Conservation (phyloP, 2,113 vertebrate genomes). For the Notarius quadriscutis region DNA sequence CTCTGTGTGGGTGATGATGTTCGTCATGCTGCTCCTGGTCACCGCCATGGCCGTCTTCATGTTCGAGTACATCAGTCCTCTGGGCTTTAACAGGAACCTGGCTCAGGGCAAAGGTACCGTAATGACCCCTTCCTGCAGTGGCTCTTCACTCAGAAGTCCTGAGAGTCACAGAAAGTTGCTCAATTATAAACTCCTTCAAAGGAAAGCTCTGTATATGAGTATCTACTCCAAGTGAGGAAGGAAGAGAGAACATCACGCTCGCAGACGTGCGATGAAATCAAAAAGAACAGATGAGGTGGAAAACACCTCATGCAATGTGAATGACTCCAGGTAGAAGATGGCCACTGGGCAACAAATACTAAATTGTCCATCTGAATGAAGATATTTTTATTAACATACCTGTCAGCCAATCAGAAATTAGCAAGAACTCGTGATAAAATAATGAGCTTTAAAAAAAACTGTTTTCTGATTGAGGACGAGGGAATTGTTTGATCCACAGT, state of each 20-base stretch:
- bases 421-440: neutral
- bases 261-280: neutral
- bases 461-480: neutral
- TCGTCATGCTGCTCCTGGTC: conserved; percentile 96
- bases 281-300: neutral
- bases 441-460: neutral
- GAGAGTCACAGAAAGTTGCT: conserved; percentile 6
- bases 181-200: conserved; percentile 1
- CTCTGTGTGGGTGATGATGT: conserved; percentile 99
- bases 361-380: neutral
- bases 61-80: conserved; percentile 97
- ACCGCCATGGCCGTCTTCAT: conserved; percentile 97
- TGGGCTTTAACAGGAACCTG: conserved; percentile 95
- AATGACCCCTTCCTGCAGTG: neutral
- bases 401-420: neutral
- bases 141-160: neutral
- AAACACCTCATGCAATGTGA: neutral
- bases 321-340: neutral
- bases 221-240: neutral
- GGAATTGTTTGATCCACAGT: neutral
- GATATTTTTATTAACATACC: neutral
- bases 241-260: neutral
- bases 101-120: conserved; percentile 91
- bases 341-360: neutral
- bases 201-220: neutral